A percentile compares a stretch with the other conserved stretches of the same genome.
phyloP scores from a whole-genome alignment of 2,797 vertebrate species.

The Varecia variegata region DNA sequence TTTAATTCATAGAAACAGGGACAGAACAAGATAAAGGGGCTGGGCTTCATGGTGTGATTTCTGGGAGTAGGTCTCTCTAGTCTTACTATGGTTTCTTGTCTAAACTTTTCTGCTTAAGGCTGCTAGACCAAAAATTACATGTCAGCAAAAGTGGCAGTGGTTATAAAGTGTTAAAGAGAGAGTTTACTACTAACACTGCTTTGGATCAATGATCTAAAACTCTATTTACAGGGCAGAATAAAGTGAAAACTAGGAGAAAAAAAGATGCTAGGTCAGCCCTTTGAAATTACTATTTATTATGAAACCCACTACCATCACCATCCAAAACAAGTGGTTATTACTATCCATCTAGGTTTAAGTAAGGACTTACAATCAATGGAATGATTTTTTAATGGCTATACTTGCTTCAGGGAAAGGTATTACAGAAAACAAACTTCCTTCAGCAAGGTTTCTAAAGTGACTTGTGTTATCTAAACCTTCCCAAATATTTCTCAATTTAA shows the following conservation, averaged over 20 bases:
- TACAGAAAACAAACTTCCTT: background rate
- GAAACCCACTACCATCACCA: background rate
- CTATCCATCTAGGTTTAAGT: background rate
- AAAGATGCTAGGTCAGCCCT: background rate
- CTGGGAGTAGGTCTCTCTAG: background rate
- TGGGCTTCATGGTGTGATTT: background rate
- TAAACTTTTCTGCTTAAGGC: background rate
- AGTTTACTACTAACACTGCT: background rate
- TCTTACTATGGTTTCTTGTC: background rate
- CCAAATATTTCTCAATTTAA: background rate
- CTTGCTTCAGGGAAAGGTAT: background rate
- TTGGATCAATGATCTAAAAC: background rate
- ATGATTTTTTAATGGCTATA: background rate
- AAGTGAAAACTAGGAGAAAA: background rate
- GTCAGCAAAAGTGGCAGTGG: background rate
- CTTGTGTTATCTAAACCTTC: background rate
- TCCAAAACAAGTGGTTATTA: background rate
- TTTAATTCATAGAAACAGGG: background rate
- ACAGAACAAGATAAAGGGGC: background rate
- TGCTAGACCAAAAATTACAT: background rate
- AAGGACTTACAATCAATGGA: background rate
- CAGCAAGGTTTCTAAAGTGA: background rate
- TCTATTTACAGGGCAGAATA: background rate
- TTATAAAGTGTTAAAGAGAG: background rate
- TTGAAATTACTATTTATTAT: background rate